Evolutionary conservation across 2,888 invertebrate species (phyloP).

Genomic region (Chrysolina americana): DNA sequence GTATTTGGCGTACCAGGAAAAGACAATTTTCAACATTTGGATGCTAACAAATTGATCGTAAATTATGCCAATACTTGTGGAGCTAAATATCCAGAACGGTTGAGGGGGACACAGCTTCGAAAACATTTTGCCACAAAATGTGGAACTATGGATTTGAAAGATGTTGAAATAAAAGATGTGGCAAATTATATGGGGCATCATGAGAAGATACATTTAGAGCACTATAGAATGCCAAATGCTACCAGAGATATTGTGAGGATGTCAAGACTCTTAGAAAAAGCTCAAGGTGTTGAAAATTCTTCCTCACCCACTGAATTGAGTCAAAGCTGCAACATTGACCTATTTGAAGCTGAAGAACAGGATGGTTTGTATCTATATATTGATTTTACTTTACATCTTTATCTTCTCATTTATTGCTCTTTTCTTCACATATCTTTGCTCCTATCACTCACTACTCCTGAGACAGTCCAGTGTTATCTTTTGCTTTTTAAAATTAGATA

Average conservation of each 20-base stretch:
- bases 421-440: background rate
- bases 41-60: constrained; percentile 23
- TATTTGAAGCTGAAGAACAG: background rate
- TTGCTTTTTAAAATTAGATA: background rate
- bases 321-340: background rate
- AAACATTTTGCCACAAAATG: no score
- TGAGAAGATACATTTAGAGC: no score
- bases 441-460: background rate
- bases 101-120: no score
- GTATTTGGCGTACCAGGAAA: constrained; percentile 33
- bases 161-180: no score
- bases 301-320: background rate
- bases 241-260: no score
- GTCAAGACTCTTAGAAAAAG: no score
- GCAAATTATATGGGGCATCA: no score
- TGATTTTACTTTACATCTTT: background rate
- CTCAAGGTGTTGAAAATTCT: no score
- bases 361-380: constrained; percentile 1
- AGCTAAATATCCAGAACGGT: no score
- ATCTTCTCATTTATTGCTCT: background rate
- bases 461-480: background rate
- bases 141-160: no score
- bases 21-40: constrained; percentile 16
- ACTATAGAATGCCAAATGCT: no score
- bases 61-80: no score